Conservation (phyloP, 2,797 vertebrate genomes). For the Coranthus polyacanthus region DNA sequence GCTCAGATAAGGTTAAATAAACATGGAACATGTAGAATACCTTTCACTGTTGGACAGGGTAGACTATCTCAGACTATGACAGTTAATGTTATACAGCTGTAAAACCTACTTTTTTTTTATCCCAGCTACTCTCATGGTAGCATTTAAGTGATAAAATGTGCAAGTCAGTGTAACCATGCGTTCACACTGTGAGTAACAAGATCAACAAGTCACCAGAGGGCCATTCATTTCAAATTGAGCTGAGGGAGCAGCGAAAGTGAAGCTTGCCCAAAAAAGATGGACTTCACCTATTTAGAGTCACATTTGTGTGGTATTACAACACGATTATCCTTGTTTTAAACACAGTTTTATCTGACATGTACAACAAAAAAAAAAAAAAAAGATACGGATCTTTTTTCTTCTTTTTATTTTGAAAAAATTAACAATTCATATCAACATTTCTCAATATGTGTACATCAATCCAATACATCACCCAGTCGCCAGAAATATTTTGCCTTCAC, state of each 20-base stretch:
- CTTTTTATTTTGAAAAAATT: too few relatives aligned
- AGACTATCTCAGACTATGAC: conserved; percentile 31
- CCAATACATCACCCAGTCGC: too few relatives aligned
- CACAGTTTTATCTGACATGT: not conserved
- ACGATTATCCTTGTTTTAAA: not conserved
- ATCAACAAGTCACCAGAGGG: conserved; percentile 63
- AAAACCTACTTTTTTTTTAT: conserved; percentile 22
- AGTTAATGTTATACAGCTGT: conserved; percentile 46
- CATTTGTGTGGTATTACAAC: not conserved
- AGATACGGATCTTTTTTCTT: too few relatives aligned
- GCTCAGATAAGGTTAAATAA: conserved; percentile 51
- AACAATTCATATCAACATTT: too few relatives aligned
- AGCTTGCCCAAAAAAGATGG: conserved; percentile 4
- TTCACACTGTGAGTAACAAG: conserved; percentile 45
- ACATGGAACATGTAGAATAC: conserved; percentile 1
- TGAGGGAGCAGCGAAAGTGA: conserved; percentile 4
- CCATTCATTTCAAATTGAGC: conserved; percentile 37
- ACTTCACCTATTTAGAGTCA: conserved; percentile 6
- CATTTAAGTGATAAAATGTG: conserved; percentile 42
- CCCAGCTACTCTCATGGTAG: conserved; percentile 21
- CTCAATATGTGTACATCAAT: too few relatives aligned
- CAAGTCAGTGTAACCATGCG: conserved; percentile 1
- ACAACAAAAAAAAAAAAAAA: not conserved
- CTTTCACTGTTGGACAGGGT: conserved; percentile 14
- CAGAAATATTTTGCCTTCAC: too few relatives aligned